Conservation (phyloP, 2,113 vertebrate genomes). For the Lycaon pictus region DNA sequence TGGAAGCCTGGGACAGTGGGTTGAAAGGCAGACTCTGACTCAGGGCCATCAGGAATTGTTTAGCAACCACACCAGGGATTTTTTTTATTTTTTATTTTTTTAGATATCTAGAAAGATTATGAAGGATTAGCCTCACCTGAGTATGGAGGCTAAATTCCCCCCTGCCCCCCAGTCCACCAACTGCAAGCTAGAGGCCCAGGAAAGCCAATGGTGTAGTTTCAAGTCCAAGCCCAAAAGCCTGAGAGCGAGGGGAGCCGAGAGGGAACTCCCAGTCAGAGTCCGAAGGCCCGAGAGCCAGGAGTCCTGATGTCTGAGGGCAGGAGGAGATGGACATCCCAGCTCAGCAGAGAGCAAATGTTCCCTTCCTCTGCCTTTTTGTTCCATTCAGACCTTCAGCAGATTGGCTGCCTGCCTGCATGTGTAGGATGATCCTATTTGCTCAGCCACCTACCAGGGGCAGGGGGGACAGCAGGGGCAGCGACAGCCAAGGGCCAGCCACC, state of each 20-base stretch:
- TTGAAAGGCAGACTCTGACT: not conserved
- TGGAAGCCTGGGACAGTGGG: not conserved
- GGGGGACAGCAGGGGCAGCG: not conserved
- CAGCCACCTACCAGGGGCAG: too few relatives aligned
- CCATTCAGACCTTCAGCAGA: not conserved
- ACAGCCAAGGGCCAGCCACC: too few relatives aligned
- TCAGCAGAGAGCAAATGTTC: not conserved
- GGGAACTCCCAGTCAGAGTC: not conserved
- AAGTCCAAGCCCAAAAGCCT: not conserved
- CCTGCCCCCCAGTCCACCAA: not conserved
- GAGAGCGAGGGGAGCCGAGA: not conserved
- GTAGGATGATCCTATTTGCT: not conserved
- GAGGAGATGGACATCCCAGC: too few relatives aligned
- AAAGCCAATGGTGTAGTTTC: rapidly evolving
- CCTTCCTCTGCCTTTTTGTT: too few relatives aligned
- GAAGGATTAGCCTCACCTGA: not conserved
- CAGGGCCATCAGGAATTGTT: not conserved
- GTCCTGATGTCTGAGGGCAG: not conserved
- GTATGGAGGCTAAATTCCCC: not conserved
- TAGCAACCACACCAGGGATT: not conserved
- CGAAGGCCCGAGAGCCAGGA: not conserved
- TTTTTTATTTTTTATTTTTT: not conserved
- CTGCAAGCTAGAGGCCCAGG: not conserved
- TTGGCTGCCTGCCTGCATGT: rapidly evolving
- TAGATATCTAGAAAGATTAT: not conserved